These are phyloP conservation scores for Gastracanthus pulcherrimus DNA, from an alignment of 2,888 invertebrate species.

Conservation along the genomic window DNA sequence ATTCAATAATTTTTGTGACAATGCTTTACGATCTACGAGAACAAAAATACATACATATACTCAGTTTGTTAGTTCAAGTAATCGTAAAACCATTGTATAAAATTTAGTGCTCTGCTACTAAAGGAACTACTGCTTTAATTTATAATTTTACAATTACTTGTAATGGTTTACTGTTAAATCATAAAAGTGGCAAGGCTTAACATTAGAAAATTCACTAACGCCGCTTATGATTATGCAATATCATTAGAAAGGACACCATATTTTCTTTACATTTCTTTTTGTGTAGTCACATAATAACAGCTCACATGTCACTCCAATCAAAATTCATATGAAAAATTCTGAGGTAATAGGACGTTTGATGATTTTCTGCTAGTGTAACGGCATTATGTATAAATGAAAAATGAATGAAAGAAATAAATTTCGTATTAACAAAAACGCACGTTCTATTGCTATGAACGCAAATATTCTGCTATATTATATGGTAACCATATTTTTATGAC, in stretches of 20 bases:
- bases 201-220: slow-evolving; percentile 21
- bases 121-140: slow-evolving; percentile 47
- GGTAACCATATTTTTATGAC: not conserved
- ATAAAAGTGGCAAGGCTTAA: not conserved
- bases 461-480: no score
- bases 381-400: no score
- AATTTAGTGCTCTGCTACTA: slow-evolving; percentile 48
- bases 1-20: not conserved
- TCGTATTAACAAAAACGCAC: no score
- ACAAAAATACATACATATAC: not conserved
- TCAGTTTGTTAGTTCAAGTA: slow-evolving; percentile 29
- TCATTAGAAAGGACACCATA: slow-evolving; percentile 28
- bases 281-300: not conserved
- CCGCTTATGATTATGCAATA: slow-evolving; percentile 18
- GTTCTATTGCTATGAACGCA: no score
- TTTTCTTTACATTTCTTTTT: slow-evolving; percentile 24
- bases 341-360: slow-evolving; percentile 6
- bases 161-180: not conserved
- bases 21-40: not conserved
- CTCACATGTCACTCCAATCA: no score
- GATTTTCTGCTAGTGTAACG: not conserved
- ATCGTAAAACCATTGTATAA: slow-evolving; percentile 50
- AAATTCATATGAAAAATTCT: not conserved
- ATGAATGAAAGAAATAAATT: not conserved
- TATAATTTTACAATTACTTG: slow-evolving; percentile 52